phyloP scores from a whole-genome alignment of 64 coral and sea anemone genomes.

The Orbicella faveolata region DNA sequence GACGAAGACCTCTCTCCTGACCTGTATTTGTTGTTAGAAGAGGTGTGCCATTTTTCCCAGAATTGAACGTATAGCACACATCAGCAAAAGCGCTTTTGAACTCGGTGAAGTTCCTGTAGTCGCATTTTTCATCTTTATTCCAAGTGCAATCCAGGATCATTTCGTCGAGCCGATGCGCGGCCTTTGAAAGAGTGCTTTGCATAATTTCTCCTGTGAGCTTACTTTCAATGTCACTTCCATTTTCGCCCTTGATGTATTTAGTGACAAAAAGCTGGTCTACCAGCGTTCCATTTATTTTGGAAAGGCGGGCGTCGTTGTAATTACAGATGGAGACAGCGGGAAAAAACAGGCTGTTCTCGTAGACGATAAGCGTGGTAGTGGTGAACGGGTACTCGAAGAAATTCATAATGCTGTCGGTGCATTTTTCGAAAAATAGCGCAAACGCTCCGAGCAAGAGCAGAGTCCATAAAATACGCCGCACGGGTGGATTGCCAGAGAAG shows the following conservation, averaged over 20 bases:
- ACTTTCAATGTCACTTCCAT: slow-evolving; percentile 29
- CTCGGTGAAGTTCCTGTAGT: slow-evolving; percentile 56
- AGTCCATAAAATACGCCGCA: slow-evolving; percentile 77
- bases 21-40: slow-evolving; percentile 53
- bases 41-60: slow-evolving; percentile 37
- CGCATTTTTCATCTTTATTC: slow-evolving; percentile 51
- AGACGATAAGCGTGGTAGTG: slow-evolving; percentile 78
- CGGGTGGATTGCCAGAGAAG: slow-evolving; percentile 75
- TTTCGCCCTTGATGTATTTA: slow-evolving; percentile 31
- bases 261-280: slow-evolving; percentile 51
- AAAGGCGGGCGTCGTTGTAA: slow-evolving; percentile 81
- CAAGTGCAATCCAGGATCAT: slow-evolving; percentile 78
- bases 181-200: slow-evolving; percentile 39
- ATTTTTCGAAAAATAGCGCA: slow-evolving; percentile 86
- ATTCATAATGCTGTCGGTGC: slow-evolving; percentile 65
- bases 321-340: slow-evolving; percentile 83
- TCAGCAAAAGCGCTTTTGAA: slow-evolving; percentile 78
- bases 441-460: slow-evolving; percentile 74
- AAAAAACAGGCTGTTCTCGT: slow-evolving; percentile 69
- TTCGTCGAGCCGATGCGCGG: slow-evolving; percentile 62
- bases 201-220: slow-evolving; percentile 60
- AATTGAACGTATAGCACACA: slow-evolving; percentile 86
- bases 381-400: slow-evolving; percentile 88
- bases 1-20: slow-evolving; percentile 56
- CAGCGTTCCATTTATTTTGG: slow-evolving; percentile 82